Evolutionary conservation across 2,113 vertebrate species (phyloP).

Genomic region (Baryphthengus martii): DNA sequence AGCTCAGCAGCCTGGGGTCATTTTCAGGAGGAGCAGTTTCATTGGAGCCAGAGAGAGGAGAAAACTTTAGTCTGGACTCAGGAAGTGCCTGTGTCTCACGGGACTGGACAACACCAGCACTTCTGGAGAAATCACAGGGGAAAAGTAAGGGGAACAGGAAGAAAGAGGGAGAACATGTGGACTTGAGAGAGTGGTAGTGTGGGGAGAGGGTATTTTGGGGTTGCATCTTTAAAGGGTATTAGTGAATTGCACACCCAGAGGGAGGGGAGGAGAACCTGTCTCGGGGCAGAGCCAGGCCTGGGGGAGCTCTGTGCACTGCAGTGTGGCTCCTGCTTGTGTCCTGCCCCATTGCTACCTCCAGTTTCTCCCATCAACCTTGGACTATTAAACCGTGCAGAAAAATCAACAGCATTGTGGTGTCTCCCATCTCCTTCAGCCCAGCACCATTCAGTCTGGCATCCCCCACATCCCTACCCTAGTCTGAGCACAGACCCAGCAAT

Average conservation of each 20-base stretch:
- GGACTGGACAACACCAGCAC: neutral
- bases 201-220: neutral
- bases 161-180: neutral
- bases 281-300: accelerated
- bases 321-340: neutral
- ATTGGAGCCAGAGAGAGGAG: neutral
- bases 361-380: neutral
- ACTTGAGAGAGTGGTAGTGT: neutral
- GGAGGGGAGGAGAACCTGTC: neutral
- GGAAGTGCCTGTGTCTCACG: neutral
- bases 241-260: neutral
- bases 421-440: neutral
- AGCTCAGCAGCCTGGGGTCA: neutral
- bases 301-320: neutral
- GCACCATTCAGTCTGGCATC: neutral
- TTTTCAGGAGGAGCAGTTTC: neutral
- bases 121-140: neutral
- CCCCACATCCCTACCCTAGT: neutral
- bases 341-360: neutral
- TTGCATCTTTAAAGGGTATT: neutral
- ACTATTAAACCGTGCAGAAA: neutral
- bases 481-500: neutral
- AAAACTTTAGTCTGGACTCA: neutral
- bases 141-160: neutral
- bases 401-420: neutral